Evolutionary conservation across 2,797 vertebrate genomes (phyloP).

Genomic region (Pangasius djambal): DNA sequence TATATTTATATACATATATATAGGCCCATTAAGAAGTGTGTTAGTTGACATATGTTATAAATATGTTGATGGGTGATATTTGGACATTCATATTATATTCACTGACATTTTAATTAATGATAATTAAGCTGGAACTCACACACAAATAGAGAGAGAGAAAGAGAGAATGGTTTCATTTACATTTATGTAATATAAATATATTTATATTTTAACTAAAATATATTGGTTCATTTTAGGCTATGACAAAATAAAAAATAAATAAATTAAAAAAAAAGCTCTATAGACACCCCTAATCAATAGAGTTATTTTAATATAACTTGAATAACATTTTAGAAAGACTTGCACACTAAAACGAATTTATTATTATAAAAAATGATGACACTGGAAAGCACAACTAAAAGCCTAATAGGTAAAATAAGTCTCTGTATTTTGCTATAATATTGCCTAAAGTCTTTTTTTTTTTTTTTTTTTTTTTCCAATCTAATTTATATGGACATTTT

Average conservation of each 20-base stretch:
- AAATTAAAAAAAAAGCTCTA: too few relatives aligned
- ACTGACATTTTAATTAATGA: background rate
- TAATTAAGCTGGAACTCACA: background rate
- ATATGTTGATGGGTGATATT: background rate
- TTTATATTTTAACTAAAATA: background rate
- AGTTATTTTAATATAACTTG: background rate
- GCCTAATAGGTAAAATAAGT: background rate
- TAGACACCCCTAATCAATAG: background rate
- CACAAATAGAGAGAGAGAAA: background rate
- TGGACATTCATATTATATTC: background rate
- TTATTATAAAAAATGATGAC: background rate
- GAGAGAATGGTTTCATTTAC: background rate
- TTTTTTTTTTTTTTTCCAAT: background rate
- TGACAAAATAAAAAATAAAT: background rate
- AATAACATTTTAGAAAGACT: background rate
- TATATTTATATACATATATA: background rate
- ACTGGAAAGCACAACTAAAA: background rate
- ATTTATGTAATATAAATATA: too few relatives aligned
- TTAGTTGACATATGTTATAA: background rate
- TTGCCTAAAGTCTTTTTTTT: background rate
- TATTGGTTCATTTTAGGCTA: background rate
- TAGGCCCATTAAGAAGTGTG: background rate
- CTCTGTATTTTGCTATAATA: background rate
- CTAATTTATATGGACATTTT: background rate
- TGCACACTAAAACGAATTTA: background rate